A percentile compares a stretch with the other conserved stretches of the same genome.
Evolutionary conservation across 2,113 vertebrate genomes (phyloP).

Genomic region (Lepus europaeus): DNA sequence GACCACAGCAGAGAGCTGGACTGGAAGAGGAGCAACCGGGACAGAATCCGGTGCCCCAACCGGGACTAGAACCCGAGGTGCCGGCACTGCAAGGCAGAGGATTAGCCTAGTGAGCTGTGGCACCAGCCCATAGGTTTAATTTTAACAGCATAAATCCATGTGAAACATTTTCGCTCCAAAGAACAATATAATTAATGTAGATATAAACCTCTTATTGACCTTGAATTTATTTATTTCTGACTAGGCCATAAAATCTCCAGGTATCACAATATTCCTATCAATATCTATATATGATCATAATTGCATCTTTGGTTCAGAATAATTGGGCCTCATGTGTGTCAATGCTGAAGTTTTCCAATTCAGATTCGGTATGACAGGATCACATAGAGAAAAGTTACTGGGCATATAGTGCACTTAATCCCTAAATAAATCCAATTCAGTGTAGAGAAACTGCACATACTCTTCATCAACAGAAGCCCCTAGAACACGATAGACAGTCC

Average conservation of each 20-base stretch:
- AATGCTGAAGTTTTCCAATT: neutral
- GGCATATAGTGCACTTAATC: neutral
- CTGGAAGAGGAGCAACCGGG: too few relatives aligned
- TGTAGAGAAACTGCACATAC: neutral
- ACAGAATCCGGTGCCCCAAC: too few relatives aligned
- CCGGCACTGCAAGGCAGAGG: too few relatives aligned
- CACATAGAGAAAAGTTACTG: neutral
- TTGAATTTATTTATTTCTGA: conserved; percentile 28
- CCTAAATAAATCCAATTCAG: conserved; percentile 14
- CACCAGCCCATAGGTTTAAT: neutral
- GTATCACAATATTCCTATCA: neutral
- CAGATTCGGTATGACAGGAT: conserved; percentile 1
- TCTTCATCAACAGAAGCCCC: neutral
- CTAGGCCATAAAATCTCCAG: neutral
- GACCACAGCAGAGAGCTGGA: too few relatives aligned
- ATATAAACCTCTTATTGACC: neutral
- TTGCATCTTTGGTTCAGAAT: neutral
- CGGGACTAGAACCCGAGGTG: too few relatives aligned
- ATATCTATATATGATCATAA: neutral
- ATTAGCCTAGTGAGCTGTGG: too few relatives aligned
- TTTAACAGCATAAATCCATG: neutral
- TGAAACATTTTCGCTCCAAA: neutral
- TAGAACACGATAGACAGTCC: neutral
- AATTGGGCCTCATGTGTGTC: neutral
- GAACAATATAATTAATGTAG: neutral